Percentiles rank a stretch among this genome's conserved stretches.
Evolutionary conservation across 1,140 invertebrate genomes (phyloP).

Genomic region (Drosophila novamexicana): DNA sequence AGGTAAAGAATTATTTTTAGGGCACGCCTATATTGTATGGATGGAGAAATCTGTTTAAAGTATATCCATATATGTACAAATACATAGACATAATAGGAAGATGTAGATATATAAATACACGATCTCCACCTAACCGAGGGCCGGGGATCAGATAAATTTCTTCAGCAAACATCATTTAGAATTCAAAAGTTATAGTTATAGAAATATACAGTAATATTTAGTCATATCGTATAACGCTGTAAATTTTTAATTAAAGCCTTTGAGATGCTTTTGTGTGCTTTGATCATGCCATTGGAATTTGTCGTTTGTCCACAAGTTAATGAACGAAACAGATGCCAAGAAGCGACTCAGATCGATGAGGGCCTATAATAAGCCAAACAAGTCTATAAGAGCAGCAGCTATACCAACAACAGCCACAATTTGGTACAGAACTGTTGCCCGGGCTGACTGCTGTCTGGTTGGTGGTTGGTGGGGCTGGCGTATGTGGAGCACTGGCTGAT

Average conservation of each 20-base stretch:
- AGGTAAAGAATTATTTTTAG: too few relatives aligned
- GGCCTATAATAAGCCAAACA: conserved; percentile 26
- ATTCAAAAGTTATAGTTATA: too few relatives aligned
- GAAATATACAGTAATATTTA: background rate
- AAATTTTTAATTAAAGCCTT: background rate
- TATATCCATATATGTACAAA: too few relatives aligned
- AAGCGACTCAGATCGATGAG: conserved; percentile 48
- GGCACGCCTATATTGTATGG: too few relatives aligned
- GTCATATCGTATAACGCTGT: background rate
- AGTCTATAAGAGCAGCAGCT: conserved; percentile 13
- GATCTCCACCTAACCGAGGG: too few relatives aligned
- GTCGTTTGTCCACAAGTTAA: conserved; percentile 5
- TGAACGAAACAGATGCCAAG: conserved; percentile 22
- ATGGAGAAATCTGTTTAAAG: too few relatives aligned
- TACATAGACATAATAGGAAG: too few relatives aligned
- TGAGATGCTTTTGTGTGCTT: background rate
- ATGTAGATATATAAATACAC: too few relatives aligned
- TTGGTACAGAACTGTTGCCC: conserved; percentile 12
- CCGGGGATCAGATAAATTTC: too few relatives aligned
- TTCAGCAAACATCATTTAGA: too few relatives aligned
- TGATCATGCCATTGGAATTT: conserved; percentile 9
- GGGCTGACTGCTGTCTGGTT: background rate
- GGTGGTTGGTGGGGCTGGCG: conserved; percentile 13
- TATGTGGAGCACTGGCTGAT: conserved; percentile 74
- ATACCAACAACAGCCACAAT: conserved; percentile 16